These are phyloP conservation scores for Mus pahari DNA, from an alignment of 2,113 vertebrate species.

Conservation along the genomic window DNA sequence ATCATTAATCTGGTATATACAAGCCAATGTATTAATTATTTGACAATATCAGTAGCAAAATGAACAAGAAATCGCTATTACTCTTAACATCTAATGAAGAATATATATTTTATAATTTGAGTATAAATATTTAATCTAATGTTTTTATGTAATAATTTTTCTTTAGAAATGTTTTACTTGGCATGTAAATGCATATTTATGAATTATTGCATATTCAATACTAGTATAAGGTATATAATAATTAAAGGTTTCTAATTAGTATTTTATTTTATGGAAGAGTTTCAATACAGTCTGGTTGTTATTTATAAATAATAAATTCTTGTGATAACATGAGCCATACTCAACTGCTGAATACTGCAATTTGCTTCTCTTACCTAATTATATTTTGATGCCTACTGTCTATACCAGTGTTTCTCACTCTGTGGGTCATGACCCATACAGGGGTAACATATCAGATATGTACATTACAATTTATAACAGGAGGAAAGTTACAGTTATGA, in stretches of 20 bases:
- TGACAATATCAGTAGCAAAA: not conserved
- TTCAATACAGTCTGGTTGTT: not conserved
- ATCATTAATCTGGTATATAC: conserved; percentile 20
- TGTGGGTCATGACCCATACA: not conserved
- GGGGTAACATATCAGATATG: not conserved
- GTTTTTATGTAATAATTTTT: conserved; percentile 54
- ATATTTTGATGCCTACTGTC: not conserved
- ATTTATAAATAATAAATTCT: not conserved
- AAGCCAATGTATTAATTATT: conserved; percentile 34
- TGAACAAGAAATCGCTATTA: not conserved
- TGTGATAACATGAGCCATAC: not conserved
- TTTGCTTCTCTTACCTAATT: not conserved
- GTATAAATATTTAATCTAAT: not conserved
- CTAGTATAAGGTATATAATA: not conserved
- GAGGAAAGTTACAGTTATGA: not conserved
- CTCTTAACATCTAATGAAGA: not conserved
- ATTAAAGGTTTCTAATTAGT: not conserved
- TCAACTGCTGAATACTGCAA: not conserved
- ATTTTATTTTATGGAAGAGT: not conserved
- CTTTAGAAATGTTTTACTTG: not conserved
- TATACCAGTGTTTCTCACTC: not conserved
- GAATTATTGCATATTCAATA: not conserved
- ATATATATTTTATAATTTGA: conserved; percentile 54
- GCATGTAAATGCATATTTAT: not conserved
- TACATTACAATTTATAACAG: not conserved